Conservation (phyloP, 1,140 invertebrate genomes). For the Panagrolaimus sp. region DNA sequence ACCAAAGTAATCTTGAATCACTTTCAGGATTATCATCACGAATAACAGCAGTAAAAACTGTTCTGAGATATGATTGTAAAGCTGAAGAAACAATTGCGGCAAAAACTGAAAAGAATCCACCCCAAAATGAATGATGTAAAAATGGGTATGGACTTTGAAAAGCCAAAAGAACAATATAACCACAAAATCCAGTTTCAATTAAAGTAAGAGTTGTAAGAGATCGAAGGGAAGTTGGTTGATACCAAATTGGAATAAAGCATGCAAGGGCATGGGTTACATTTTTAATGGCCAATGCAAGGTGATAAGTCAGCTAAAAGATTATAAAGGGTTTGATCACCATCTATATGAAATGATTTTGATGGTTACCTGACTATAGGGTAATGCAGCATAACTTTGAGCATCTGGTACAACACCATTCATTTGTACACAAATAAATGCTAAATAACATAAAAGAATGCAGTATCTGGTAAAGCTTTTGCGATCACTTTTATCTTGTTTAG, state of each 20-base stretch:
- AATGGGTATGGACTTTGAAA: constrained; percentile 1
- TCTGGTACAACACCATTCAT: constrained; percentile 8
- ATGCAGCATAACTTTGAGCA: constrained; percentile 11
- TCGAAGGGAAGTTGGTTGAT: neutral
- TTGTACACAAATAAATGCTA: neutral
- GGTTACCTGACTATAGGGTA: constrained; percentile 15
- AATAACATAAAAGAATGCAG: constrained; percentile 4
- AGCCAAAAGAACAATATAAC: constrained; percentile 13
- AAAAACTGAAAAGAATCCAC: constrained; percentile 1
- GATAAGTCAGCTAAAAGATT: constrained; percentile 7
- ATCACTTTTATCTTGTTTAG: neutral
- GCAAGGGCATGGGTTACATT: neutral
- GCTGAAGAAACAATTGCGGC: constrained; percentile 10
- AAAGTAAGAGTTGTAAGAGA: neutral
- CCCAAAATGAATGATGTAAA: neutral
- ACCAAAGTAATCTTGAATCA: neutral
- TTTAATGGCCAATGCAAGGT: constrained; percentile 8
- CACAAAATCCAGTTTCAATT: neutral
- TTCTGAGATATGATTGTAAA: constrained; percentile 6
- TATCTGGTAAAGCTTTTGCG: neutral
- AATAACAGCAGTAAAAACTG: neutral
- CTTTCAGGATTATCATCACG: neutral
- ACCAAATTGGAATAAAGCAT: constrained; percentile 12
- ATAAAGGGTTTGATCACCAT: neutral
- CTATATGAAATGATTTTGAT: neutral